These are phyloP conservation scores for Tinea semifulvella DNA, from an alignment of 2,888 invertebrate genomes.

Conservation along the genomic window DNA sequence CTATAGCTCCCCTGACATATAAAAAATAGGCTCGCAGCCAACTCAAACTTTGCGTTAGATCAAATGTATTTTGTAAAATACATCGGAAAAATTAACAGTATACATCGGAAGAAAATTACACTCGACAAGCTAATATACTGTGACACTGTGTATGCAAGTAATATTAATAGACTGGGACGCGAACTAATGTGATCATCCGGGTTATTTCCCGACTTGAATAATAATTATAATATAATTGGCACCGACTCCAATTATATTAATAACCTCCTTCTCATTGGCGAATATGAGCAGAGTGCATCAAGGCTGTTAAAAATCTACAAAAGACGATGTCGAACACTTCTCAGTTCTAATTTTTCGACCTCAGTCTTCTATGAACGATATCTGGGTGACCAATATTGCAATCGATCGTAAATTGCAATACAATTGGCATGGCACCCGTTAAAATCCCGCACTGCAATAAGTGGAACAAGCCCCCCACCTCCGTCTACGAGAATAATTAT, in stretches of 20 bases:
- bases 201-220: background rate
- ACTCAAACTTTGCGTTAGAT: background rate
- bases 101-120: too few relatives aligned
- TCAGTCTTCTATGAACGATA: constrained; percentile 33
- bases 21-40: constrained; percentile 5
- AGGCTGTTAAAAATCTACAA: constrained; percentile 45
- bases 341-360: constrained; percentile 41
- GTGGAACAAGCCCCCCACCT: constrained; percentile 69
- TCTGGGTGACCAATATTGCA: constrained; percentile 27
- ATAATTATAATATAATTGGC: constrained; percentile 33
- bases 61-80: too few relatives aligned
- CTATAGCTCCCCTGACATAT: constrained; percentile 44
- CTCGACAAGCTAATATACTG: too few relatives aligned
- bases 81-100: too few relatives aligned
- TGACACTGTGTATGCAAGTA: too few relatives aligned
- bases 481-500: constrained; percentile 84
- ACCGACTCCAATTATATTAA: constrained; percentile 48
- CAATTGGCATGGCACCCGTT: constrained; percentile 47
- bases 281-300: constrained; percentile 38
- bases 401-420: constrained; percentile 39
- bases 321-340: constrained; percentile 39
- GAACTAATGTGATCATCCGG: constrained; percentile 6
- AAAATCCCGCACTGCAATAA: constrained; percentile 50
- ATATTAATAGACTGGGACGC: background rate
- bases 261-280: constrained; percentile 46